Conservation (phyloP, 1,140 invertebrate species). For the Goniozus legneri region DNA sequence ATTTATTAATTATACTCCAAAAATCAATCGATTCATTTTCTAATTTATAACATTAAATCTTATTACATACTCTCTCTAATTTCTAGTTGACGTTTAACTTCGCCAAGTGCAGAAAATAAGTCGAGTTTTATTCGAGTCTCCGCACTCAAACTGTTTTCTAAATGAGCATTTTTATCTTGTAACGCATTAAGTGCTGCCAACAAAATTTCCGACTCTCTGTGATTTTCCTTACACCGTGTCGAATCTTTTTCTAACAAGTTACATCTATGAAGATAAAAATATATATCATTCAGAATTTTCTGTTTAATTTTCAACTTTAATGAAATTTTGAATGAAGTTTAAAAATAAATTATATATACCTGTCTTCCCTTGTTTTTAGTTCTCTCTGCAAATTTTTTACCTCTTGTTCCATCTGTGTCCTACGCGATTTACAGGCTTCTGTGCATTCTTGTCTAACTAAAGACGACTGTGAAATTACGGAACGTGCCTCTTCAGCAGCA, state of each 20-base stretch:
- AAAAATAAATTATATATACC: constrained; percentile 35
- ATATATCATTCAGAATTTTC: background rate
- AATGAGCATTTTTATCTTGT: constrained; percentile 83
- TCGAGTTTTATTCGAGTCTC: constrained; percentile 95
- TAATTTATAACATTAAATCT: too few relatives aligned
- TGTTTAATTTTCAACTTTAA: background rate
- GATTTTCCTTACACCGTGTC: constrained; percentile 63
- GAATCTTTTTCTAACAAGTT: constrained; percentile 43
- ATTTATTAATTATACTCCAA: constrained; percentile 4
- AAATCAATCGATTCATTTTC: too few relatives aligned
- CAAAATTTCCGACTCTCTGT: constrained; percentile 76
- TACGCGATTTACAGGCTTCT: constrained; percentile 70
- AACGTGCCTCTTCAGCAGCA: constrained; percentile 53
- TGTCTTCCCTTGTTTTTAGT: constrained; percentile 73
- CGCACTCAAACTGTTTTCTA: constrained; percentile 89
- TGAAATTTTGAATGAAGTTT: too few relatives aligned
- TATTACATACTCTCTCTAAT: constrained; percentile 80
- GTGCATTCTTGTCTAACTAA: constrained; percentile 64
- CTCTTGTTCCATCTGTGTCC: constrained; percentile 76
- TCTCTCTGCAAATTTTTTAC: constrained; percentile 70
- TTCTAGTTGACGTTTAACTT: constrained; percentile 88
- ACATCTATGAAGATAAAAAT: constrained; percentile 26
- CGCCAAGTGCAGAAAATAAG: constrained; percentile 92
- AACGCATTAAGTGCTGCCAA: constrained; percentile 76
- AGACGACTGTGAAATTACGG: constrained; percentile 39